phyloP scores from a whole-genome alignment of 1,140 invertebrate species.

The Leptoteleia sp. region DNA sequence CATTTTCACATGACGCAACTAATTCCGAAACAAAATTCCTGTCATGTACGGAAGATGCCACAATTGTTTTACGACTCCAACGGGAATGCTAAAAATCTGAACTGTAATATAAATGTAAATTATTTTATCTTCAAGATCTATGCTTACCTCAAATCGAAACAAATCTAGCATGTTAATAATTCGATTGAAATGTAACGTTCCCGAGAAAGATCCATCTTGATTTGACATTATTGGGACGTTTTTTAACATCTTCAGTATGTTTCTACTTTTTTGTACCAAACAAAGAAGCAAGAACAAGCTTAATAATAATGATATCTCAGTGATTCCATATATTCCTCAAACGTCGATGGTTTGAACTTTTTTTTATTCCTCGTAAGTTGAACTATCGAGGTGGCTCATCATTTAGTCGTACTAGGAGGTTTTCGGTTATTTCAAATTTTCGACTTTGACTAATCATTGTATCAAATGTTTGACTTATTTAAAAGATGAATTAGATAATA shows the following conservation, averaged over 20 bases:
- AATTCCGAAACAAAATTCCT: constrained; percentile 59
- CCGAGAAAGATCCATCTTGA: constrained; percentile 56
- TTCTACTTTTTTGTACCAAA: constrained; percentile 53
- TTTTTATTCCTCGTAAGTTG: no score
- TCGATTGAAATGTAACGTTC: constrained; percentile 22
- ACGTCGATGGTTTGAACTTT: constrained; percentile 9
- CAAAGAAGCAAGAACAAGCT: no score
- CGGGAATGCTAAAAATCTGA: constrained; percentile 51
- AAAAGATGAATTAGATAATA: no score
- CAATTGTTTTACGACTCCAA: constrained; percentile 50
- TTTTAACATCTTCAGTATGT: constrained; percentile 69
- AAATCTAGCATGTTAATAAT: constrained; percentile 42
- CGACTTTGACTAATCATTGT: no score
- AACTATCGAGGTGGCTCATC: no score
- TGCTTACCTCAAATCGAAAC: constrained; percentile 12
- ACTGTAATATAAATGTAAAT: constrained; percentile 60
- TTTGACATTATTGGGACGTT: constrained; percentile 61
- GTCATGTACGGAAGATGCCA: constrained; percentile 54
- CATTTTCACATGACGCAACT: constrained; percentile 51
- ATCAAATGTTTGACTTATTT: no score
- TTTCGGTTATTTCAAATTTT: no score
- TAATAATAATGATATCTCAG: no score
- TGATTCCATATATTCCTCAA: no score
- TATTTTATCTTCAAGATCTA: constrained; percentile 45
- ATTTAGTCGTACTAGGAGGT: no score